Evolutionary conservation across 2,797 vertebrate genomes (phyloP).

Genomic region (Sebastes baramenuke): DNA sequence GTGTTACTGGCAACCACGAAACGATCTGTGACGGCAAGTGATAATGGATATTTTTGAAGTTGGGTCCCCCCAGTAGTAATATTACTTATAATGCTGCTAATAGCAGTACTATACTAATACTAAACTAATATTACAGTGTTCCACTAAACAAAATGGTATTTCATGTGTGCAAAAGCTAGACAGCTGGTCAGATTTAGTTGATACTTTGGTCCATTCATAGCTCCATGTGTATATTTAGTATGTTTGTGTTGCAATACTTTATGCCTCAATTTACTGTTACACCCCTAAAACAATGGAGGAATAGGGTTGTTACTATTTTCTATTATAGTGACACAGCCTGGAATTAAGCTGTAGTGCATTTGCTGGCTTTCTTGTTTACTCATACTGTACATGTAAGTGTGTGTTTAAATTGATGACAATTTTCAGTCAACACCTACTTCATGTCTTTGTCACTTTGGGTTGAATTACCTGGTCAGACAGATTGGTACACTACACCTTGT

Average conservation of each 20-base stretch:
- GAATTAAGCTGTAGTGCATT: background rate
- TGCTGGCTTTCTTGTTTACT: background rate
- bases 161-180: background rate
- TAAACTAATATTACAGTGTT: background rate
- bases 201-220: background rate
- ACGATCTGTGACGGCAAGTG: background rate
- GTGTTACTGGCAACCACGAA: too few species aligned
- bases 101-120: too few species aligned
- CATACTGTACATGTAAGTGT: background rate
- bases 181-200: background rate
- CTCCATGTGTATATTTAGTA: background rate
- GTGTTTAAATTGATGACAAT: background rate
- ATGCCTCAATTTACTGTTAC: background rate
- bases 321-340: background rate
- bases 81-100: background rate
- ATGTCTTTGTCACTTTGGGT: background rate
- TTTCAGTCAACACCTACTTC: background rate
- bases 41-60: background rate
- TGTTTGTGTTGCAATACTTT: background rate
- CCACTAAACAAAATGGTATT: background rate
- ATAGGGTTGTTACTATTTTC: background rate
- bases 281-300: background rate
- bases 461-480: background rate
- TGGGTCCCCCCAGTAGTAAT: background rate
- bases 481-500: background rate